A percentile compares a stretch with the other conserved stretches of the same genome.
Evolutionary conservation across 2,888 invertebrate species (phyloP).

Genomic region (Andrena praecox): DNA sequence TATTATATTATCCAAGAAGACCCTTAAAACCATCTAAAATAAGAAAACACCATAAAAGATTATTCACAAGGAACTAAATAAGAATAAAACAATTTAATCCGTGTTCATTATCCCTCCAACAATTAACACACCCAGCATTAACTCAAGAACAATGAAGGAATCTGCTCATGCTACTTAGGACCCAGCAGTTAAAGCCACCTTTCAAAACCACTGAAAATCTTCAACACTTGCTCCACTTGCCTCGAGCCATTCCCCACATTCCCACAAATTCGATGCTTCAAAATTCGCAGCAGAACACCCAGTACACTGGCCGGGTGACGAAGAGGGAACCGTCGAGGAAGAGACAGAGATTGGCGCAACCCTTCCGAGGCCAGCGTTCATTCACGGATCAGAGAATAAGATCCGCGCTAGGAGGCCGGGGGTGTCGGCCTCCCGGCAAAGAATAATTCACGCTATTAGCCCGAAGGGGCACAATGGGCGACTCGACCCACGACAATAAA

Average conservation of each 20-base stretch:
- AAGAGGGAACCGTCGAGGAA: slow-evolving; percentile 45
- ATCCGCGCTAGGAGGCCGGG: slow-evolving; percentile 28
- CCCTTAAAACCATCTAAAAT: too few species aligned
- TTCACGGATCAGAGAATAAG: slow-evolving; percentile 67
- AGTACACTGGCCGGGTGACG: slow-evolving; percentile 14
- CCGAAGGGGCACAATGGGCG: slow-evolving; percentile 71
- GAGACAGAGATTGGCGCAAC: slow-evolving; percentile 27
- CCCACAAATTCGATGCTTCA: neutral
- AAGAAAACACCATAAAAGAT: too few species aligned
- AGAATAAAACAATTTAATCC: too few species aligned
- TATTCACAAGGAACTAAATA: too few species aligned
- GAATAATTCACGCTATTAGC: slow-evolving; percentile 82
- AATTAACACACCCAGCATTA: too few species aligned
- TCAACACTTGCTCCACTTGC: neutral
- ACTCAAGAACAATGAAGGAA: too few species aligned
- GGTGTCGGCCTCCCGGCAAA: slow-evolving; percentile 73
- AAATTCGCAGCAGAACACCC: slow-evolving; percentile 18
- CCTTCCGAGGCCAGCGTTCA: slow-evolving; percentile 58
- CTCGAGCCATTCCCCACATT: neutral
- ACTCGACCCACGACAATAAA: slow-evolving; percentile 74
- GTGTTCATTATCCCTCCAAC: too few species aligned
- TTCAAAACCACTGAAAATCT: neutral
- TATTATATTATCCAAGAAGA: too few species aligned
- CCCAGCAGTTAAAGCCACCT: neutral
- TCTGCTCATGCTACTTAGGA: too few species aligned